Conservation (phyloP, 2,797 vertebrate species). For the Pterois miles region DNA sequence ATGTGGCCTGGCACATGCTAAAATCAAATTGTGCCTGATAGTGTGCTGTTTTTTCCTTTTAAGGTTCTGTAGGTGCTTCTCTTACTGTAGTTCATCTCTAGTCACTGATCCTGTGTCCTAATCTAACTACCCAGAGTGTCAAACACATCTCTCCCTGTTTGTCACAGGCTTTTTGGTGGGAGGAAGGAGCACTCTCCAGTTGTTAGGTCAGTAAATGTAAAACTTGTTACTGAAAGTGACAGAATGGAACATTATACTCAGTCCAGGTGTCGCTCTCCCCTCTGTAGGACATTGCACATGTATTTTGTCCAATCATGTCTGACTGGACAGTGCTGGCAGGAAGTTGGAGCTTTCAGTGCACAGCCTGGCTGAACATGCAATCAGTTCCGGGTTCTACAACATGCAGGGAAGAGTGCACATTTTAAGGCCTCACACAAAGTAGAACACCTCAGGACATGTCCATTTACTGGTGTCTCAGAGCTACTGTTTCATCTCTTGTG, state of each 20-base stretch:
- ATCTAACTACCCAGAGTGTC: not conserved
- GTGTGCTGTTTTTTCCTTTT: not conserved
- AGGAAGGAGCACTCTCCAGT: not conserved
- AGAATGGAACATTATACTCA: not conserved
- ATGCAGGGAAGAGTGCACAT: not conserved
- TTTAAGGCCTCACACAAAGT: not conserved
- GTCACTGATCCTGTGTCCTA: not conserved
- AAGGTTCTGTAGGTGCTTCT: not conserved
- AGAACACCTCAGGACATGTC: not conserved
- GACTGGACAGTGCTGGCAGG: not conserved
- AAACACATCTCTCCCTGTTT: not conserved
- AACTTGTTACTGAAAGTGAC: not conserved
- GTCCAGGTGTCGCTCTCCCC: not conserved
- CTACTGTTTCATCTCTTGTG: constrained; percentile 81
- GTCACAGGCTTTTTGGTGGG: not conserved
- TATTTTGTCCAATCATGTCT: not conserved
- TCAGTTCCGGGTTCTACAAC: not conserved
- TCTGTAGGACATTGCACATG: constrained; percentile 8
- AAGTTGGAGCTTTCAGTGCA: not conserved
- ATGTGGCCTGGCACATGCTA: not conserved
- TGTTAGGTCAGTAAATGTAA: not conserved
- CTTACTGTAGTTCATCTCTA: not conserved
- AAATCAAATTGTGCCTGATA: not conserved
- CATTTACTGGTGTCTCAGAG: not conserved
- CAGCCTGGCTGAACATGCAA: not conserved